Base-by-base conservation (phyloP, 2,888 invertebrate genomes). In the Chironomus tentans region DNA sequence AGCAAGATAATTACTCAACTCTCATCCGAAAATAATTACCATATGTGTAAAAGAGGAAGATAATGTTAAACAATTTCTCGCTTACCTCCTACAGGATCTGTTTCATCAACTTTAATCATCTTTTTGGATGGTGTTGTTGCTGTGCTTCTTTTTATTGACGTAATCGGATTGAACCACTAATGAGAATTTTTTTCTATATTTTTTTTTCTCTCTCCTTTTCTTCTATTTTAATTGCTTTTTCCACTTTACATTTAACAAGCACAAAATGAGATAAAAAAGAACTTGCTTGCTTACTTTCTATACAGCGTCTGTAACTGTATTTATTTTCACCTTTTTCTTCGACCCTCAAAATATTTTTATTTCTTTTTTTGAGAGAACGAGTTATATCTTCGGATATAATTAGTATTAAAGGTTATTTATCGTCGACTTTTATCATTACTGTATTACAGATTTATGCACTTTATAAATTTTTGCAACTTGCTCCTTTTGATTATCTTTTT, bases 51-150 rank as follows among this genome's bases (percentile, higher is more conserved):
- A 24, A 24, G 22, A 24, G 22, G 22, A 24, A 24, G 22, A 56
- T 28, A 28, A 28, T 38, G 10, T 38, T 38, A 38, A 38, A 38
- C 38, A 38, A 38, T 38, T 1, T 21, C 18, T 22, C 18, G 82
- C 90, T 91, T 87, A 94, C 94, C 94, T 86, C 93, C 94, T 80
- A 94, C 90, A 79, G 94, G 94, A 85, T 94, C 94, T 79, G 90
- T 90, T 84, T 95, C 95, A 84, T 94, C 94, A 77, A 95, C 94
- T 84, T 91, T 92, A 84, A 94, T 94, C 94, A 94, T 94, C 80
- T 85, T 38, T 38, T 10, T 38, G 86, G 56, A 28, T 50, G 56
- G 15, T 21, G 13, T 56, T 56, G 38, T 38, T 38, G 38, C 38
- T 56, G 15, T 18, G 56, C 18, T 15, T 56, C 15, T 56, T 18